Conservation (phyloP, 2,797 vertebrate species). For the Holocentrus rufus region DNA sequence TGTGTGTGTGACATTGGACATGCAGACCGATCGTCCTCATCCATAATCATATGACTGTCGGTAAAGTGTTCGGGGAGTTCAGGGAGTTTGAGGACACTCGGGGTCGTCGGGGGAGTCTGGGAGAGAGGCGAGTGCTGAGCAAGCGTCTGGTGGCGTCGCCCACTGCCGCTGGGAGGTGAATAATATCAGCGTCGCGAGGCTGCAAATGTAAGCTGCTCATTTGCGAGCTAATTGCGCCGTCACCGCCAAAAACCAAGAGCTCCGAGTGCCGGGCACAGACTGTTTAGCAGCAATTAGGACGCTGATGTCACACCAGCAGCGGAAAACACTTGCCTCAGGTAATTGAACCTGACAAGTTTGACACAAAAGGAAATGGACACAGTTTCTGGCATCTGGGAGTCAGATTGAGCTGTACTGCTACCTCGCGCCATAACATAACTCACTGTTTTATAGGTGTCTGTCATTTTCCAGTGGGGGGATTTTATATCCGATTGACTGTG, state of each 20-base stretch:
- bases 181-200: constrained; percentile 41
- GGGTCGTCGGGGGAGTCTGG: not conserved
- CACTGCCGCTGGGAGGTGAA: constrained; percentile 45
- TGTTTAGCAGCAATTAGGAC: constrained; percentile 71
- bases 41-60: not conserved
- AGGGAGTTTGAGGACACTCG: constrained; percentile 3
- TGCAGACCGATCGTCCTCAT: not conserved
- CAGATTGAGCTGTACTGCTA: constrained; percentile 40
- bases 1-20: not conserved
- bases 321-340: constrained; percentile 58
- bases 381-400: constrained; percentile 17
- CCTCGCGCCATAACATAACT: constrained; percentile 10
- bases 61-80: not conserved
- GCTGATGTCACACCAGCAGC: constrained; percentile 57
- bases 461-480: constrained; percentile 18
- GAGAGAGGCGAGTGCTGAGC: constrained; percentile 45
- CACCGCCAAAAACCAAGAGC: constrained; percentile 12
- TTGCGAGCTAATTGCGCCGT: constrained; percentile 68
- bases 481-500: constrained; percentile 32
- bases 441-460: constrained; percentile 2
- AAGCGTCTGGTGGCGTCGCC: constrained; percentile 31
- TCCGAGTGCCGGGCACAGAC: constrained; percentile 37
- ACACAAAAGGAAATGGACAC: constrained; percentile 53
- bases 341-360: constrained; percentile 63
- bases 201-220: constrained; percentile 59